These are phyloP conservation scores for Hemitrygon akajei DNA, from an alignment of 2,797 vertebrate species.

Conservation along the genomic window DNA sequence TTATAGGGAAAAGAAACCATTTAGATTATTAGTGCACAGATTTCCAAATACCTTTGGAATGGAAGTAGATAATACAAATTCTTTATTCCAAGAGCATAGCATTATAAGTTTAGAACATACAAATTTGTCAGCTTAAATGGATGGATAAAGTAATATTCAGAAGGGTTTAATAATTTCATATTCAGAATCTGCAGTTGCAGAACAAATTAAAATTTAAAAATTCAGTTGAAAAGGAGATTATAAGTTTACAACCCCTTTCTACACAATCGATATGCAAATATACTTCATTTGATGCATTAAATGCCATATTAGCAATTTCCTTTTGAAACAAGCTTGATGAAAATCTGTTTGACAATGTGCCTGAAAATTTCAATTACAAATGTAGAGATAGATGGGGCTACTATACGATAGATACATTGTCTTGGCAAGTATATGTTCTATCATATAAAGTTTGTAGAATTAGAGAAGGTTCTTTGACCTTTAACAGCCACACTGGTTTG, in stretches of 20 bases:
- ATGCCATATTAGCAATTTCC: neutral
- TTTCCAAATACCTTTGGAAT: neutral
- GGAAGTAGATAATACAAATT: neutral
- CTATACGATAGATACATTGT: too few relatives aligned
- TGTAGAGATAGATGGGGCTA: neutral
- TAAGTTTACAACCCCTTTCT: neutral
- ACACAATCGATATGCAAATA: neutral
- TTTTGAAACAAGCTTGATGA: neutral
- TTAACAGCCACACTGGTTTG: too few relatives aligned
- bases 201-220: neutral
- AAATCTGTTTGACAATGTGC: neutral
- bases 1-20: neutral
- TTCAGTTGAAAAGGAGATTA: neutral
- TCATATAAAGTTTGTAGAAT: too few relatives aligned
- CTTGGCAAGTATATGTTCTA: too few relatives aligned
- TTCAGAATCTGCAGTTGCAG: neutral
- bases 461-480: too few relatives aligned
- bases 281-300: neutral
- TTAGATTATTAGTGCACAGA: neutral
- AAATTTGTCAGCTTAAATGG: neutral
- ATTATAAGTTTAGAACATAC: neutral
- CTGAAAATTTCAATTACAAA: neutral
- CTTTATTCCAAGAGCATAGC: neutral
- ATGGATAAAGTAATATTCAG: neutral
- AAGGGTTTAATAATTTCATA: neutral